phyloP scores from a whole-genome alignment of 2,797 vertebrate species.

The Scolopax bukidnonensis region DNA sequence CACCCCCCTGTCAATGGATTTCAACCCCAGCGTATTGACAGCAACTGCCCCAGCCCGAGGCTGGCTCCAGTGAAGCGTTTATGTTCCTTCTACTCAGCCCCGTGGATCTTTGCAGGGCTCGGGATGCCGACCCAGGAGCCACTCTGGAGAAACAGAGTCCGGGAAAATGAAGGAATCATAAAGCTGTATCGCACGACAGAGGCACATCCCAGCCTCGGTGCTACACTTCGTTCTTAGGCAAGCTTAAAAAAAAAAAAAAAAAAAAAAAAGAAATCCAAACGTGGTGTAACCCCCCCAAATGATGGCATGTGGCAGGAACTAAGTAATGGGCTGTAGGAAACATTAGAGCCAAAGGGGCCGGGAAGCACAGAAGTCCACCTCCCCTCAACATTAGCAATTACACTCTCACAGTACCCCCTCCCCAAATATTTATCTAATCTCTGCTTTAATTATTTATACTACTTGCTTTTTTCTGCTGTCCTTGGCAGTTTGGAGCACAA shows the following conservation, averaged over 20 bases:
- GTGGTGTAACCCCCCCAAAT: background rate
- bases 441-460: conserved; percentile 56
- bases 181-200: background rate
- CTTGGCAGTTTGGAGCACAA: conserved; percentile 20
- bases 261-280: too few relatives aligned
- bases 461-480: conserved; percentile 20
- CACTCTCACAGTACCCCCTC: background rate
- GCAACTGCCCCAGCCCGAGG: conserved; percentile 15
- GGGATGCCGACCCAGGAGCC: background rate
- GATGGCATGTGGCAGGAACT: background rate
- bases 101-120: conserved; percentile 18
- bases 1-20: background rate
- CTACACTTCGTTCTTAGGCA: background rate
- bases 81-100: conserved; percentile 24
- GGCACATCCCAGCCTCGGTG: background rate
- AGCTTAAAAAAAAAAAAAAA: background rate
- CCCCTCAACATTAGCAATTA: background rate
- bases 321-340: background rate
- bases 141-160: conserved; percentile 16
- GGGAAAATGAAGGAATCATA: conserved; percentile 37
- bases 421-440: conserved; percentile 43
- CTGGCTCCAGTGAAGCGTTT: conserved; percentile 60
- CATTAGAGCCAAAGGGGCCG: background rate
- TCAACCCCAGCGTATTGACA: conserved; percentile 49
- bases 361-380: background rate